Base-by-base conservation (phyloP, 2,888 invertebrate species). In the Volucella bombylans region DNA sequence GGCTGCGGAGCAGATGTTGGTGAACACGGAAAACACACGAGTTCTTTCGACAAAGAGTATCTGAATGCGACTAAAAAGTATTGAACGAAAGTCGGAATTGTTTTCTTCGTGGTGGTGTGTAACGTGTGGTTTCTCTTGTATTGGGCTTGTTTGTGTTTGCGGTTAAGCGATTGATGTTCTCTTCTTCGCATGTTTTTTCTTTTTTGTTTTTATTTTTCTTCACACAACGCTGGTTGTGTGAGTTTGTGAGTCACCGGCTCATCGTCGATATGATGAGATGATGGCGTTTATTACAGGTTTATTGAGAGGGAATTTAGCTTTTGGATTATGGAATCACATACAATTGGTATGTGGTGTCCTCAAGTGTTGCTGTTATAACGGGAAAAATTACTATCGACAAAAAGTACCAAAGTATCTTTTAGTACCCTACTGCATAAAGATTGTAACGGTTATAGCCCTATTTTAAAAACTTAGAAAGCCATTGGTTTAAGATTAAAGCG, bases 61-160 rank as follows among this genome's bases (percentile, higher is more conserved):
- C 85, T 85, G 85, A 85, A 85, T 72, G 81, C 85, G 85, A 85
- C 85, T 85, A 85, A 85, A 85, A 85, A 85, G 81, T 85, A 85
- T 74, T 72, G 85, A 77, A 81, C 76, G 65, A 85, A 85, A 85
- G 85, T 81, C 81, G 54, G 57, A 72, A 76, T 80, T 76, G 85
- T 72, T 81, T 81, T 85, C 72, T 64, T 68, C 81, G 85, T 85
- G 85, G 80, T 85, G 80, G 85, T 85, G 85, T 68, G 78, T 73
- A 43, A 18, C 15, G 50, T 76, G 55, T 18, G 64, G 54, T 71
- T 76, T 76, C 76, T 85, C 71, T 68, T 67, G 55, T 52, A 43
- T 71, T 69, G 62, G 31, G 50, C 61, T 80, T 71, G 74, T 62
- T 83, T 79, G 83, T 80, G 39, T 74, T 71, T 80, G 83, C 61